These are phyloP conservation scores for Gnathonemus echidnorhynchus DNA, from an alignment of 2,113 vertebrate species.

Conservation along the genomic window DNA sequence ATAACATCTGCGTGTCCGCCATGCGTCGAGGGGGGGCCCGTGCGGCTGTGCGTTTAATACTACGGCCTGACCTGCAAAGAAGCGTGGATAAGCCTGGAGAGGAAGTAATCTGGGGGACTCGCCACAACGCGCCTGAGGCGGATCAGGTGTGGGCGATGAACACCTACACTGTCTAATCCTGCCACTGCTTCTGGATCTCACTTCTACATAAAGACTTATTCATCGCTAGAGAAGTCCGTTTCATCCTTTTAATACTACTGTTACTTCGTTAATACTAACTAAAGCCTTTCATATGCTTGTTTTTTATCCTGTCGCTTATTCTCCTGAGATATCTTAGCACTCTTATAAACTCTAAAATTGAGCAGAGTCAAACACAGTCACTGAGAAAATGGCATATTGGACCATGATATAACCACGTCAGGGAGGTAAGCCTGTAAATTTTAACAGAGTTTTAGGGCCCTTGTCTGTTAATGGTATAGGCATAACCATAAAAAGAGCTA, in stretches of 20 bases:
- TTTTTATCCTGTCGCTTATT: not conserved
- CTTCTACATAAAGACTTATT: not conserved
- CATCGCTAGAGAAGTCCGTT: not conserved
- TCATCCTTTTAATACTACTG: not conserved
- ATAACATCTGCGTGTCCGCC: not conserved
- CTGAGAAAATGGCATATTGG: not conserved
- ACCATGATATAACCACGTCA: not conserved
- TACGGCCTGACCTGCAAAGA: not conserved
- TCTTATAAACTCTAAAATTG: not conserved
- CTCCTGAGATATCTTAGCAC: not conserved
- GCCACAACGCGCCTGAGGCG: not conserved
- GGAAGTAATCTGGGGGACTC: not conserved
- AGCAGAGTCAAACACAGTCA: not conserved
- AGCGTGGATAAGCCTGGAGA: not conserved
- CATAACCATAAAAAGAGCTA: not conserved
- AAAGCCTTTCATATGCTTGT: not conserved
- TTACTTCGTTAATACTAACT: not conserved
- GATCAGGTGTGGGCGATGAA: not conserved
- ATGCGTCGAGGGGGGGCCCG: not conserved
- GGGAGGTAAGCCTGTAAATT: not conserved
- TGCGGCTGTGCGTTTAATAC: not conserved
- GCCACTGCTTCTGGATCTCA: not conserved
- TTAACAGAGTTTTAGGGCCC: not conserved
- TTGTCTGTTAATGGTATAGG: conserved; percentile 8
- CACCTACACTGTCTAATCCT: not conserved